Base-by-base conservation (phyloP, 2,888 invertebrate species). In the Peribatodes rhomboidaria region DNA sequence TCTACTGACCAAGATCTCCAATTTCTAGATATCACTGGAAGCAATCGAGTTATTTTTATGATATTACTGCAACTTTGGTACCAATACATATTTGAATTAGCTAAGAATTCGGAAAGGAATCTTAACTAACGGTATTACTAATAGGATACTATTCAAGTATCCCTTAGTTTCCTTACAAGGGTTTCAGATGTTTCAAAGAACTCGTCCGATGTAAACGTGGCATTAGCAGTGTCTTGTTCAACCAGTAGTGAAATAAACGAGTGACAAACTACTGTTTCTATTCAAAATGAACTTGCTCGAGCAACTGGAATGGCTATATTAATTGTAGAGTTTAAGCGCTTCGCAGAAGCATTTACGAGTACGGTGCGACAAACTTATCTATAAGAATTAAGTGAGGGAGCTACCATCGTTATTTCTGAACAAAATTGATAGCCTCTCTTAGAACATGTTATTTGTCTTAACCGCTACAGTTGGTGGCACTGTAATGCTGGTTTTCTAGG, bases 241-340 rank as follows among this genome's bases (percentile, higher is more conserved):
- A 69, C 76, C 62, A 61, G 80, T 76, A 70, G 68, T 70, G 69
- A 70, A 50, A 76, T 69, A 72, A 71, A 71, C 71, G 16, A 69
- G 64, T 46, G 27, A 52, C 58, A n/a, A 61, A 72, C 75, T 74
- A 70, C 76, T 71, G 71, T 74, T 74, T 75, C 68, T 67, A 64
- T 69, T 69, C 53, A 65, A 74, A 78, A 70, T 50, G 54, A 61
- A 68, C 67, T 61, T 39, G 65, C 64, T 42, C 42, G 53, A 61
- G 64, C 44, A 56, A 57, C 56, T 62, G 33, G 54, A 55, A 50
- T 31, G 27, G 27, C 2, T 27, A 6, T 27, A 46, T 37, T 54
- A 61, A 73, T 72, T 69, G 67, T 56, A 73, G 65, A 57, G 47
- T 47, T 71, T 52, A 59, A 50, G 18, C 14, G 53, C 47, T 56